Conservation (phyloP, 2,797 vertebrate genomes). For the Myotis findleyi region DNA sequence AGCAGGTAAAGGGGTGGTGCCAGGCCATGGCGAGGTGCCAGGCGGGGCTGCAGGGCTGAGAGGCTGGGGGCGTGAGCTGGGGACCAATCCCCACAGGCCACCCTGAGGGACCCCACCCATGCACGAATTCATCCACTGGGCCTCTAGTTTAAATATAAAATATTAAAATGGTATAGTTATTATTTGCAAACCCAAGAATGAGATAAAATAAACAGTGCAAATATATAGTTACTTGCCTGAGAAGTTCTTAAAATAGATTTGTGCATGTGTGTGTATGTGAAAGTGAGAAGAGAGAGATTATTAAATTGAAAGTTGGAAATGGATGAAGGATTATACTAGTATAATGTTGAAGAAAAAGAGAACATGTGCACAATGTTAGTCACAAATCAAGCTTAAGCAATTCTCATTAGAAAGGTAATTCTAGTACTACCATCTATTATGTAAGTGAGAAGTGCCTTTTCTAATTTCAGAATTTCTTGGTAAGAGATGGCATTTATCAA, state of each 20-base stretch:
- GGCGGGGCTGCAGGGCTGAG: too few relatives aligned
- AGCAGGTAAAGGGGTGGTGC: too few relatives aligned
- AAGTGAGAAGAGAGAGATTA: neutral
- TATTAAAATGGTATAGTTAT: neutral
- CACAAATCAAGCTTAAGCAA: neutral
- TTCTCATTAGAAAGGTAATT: neutral
- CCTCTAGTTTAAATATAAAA: conserved; percentile 5
- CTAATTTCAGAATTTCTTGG: neutral
- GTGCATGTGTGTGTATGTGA: neutral
- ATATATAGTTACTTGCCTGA: neutral
- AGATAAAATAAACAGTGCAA: conserved; percentile 14
- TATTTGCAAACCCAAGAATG: neutral
- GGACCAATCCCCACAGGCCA: too few relatives aligned
- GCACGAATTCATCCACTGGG: too few relatives aligned
- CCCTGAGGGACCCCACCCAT: too few relatives aligned
- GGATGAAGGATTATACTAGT: neutral
- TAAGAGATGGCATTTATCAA: neutral
- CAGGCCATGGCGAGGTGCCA: too few relatives aligned
- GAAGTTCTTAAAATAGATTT: neutral
- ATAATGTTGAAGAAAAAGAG: neutral
- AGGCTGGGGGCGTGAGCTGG: too few relatives aligned
- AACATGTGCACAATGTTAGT: neutral
- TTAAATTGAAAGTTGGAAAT: conserved; percentile 29
- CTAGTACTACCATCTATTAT: neutral
- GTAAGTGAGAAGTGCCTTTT: neutral